Base-by-base conservation (phyloP, 1,140 invertebrate species). In the Zaprionus kolodkinae region DNA sequence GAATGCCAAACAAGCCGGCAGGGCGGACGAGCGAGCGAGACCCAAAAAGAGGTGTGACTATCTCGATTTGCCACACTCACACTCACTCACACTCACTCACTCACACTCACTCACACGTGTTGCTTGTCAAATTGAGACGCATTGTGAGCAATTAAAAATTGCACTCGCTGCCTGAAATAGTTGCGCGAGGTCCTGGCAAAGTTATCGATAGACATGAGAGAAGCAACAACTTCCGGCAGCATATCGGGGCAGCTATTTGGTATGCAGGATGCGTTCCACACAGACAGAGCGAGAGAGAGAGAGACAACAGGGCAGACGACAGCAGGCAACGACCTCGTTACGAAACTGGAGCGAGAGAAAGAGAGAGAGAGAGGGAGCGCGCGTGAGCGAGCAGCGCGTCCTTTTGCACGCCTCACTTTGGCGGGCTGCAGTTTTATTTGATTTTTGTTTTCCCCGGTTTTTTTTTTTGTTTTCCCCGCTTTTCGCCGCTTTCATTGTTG, bases 61-160 rank as follows among this genome's bases (percentile, higher is more conserved):
- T 48, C 60, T 62, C 15, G n/a, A n/a, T 17, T 15, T 48, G 45
- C 17, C 17, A 48, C 13, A n/a, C n/a, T 15, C 40, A 27, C 27
- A 17, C 65, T 38, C 40, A 54, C 85, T 38, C 40, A 54, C 84
- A 88, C 77, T n/a, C n/a, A n/a, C n/a, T n/a, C n/a, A n/a, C n/a
- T n/a, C 40, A 0, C 40, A 7, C 40, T 33, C 27, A 17, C 65
- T 38, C 40, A 54, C 85, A 88, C 78, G 81, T 88, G 84, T 89
- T 89, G 84, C 85, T 89, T 83, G 77, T 80, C 84, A 81, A 88
- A 87, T 88, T 81, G 84, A 83, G 84, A 80, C 68, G 65, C 68
- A 76, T 67, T 66, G 69, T 56, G 57, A 56, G 64, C 82, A 87
- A 87, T 87, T 87, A 88, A 84, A 81, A 87, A 62, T 30, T 88